Evolutionary conservation across 2,113 vertebrate genomes (phyloP).

Genomic region (Elephantulus edwardii): DNA sequence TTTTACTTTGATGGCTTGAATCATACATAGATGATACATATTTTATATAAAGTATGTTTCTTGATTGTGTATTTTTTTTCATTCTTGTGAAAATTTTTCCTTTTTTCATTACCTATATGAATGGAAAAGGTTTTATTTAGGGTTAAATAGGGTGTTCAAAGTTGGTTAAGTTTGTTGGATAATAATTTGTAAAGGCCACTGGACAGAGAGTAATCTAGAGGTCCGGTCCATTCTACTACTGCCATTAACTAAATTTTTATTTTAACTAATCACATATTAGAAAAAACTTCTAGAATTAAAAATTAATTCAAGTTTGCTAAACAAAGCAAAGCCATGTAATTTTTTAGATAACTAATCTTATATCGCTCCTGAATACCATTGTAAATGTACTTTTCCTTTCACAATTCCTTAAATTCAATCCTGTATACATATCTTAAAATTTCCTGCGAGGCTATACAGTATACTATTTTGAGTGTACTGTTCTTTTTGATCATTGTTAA

Average conservation of each 20-base stretch:
- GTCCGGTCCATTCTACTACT: background rate
- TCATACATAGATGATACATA: too few relatives aligned
- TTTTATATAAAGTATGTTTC: background rate
- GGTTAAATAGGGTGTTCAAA: constrained; percentile 17
- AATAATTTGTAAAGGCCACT: background rate
- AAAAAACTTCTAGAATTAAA: constrained; percentile 54
- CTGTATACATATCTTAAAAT: background rate
- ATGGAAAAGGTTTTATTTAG: constrained; percentile 16
- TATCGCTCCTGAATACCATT: background rate
- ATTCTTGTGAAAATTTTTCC: too few relatives aligned
- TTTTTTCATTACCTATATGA: background rate
- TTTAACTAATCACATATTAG: constrained; percentile 28
- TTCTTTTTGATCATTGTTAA: background rate
- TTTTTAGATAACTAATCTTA: constrained; percentile 1
- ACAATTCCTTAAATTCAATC: background rate
- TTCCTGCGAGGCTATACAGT: background rate
- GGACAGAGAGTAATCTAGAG: background rate
- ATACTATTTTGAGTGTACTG: background rate
- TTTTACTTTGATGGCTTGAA: background rate
- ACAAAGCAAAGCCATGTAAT: constrained; percentile 24
- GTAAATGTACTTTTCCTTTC: background rate
- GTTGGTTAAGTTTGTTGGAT: constrained; percentile 13
- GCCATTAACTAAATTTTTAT: background rate
- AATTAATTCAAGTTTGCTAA: constrained; percentile 28
- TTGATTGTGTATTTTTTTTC: constrained; percentile 8